Conservation (phyloP, 2,888 invertebrate genomes). For the Zhuqinia jingwanae region DNA sequence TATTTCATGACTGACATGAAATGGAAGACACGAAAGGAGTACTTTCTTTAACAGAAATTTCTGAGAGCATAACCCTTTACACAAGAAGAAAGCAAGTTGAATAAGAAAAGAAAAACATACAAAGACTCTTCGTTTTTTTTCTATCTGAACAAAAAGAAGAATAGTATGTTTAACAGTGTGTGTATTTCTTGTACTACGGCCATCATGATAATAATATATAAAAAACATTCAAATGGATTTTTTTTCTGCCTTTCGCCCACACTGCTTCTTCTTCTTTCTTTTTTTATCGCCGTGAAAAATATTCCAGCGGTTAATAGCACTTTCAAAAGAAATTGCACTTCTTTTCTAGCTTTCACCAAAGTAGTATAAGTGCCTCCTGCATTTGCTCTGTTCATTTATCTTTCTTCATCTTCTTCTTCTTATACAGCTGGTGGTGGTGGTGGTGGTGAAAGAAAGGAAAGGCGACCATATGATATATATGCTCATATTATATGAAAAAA, state of each 20-base stretch:
- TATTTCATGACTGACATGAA: slow-evolving; percentile 56
- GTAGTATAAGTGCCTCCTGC: slow-evolving; percentile 34
- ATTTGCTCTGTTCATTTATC: slow-evolving; percentile 61
- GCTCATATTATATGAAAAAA: too few species aligned
- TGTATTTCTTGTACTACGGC: neutral
- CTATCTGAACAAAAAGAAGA: neutral
- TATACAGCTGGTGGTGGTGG: slow-evolving; percentile 6
- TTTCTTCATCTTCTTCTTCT: slow-evolving; percentile 27
- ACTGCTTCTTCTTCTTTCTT: neutral
- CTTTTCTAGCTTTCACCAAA: slow-evolving; percentile 66
- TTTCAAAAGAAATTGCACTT: slow-evolving; percentile 65
- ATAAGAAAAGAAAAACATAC: too few species aligned
- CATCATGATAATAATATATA: slow-evolving; percentile 37
- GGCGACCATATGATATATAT: neutral
- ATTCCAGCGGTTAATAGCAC: slow-evolving; percentile 66
- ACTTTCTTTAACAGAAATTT: slow-evolving; percentile 24
- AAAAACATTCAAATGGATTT: slow-evolving; percentile 58
- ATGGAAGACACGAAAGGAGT: slow-evolving; percentile 55
- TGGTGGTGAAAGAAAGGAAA: neutral
- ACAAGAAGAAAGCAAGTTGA: neutral
- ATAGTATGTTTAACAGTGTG: neutral
- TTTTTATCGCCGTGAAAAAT: slow-evolving; percentile 65
- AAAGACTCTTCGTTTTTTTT: neutral
- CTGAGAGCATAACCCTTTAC: neutral
- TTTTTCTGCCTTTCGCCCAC: slow-evolving; percentile 53